Percentiles rank a stretch among this genome's conserved stretches.
These are phyloP conservation scores for Petrocephalus microphthalmus DNA, from an alignment of 2,113 vertebrate species.

Conservation along the genomic window DNA sequence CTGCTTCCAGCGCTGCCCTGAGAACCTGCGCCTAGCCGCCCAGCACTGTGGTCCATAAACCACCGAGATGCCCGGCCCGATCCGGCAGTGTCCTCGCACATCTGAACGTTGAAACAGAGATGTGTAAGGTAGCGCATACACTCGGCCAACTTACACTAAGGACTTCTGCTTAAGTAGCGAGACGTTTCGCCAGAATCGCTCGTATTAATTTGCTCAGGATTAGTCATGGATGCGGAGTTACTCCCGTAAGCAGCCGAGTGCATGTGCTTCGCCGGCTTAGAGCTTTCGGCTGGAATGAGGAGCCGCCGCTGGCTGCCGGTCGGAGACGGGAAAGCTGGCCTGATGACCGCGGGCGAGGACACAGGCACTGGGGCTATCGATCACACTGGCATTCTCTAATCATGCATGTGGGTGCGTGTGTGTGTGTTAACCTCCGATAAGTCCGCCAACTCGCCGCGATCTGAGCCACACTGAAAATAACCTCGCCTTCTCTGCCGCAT, in stretches of 20 bases:
- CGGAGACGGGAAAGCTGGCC: background rate
- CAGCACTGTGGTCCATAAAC: conserved; percentile 29
- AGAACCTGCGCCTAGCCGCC: background rate
- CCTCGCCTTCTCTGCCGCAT: background rate
- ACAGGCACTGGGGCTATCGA: background rate
- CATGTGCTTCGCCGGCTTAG: background rate
- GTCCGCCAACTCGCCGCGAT: background rate
- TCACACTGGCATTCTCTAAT: background rate
- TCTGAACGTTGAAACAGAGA: background rate
- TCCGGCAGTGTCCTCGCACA: background rate
- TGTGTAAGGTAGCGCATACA: background rate
- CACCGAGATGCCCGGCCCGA: conserved; percentile 8
- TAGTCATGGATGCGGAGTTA: conserved; percentile 7
- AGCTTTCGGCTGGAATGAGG: background rate
- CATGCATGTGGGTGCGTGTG: background rate
- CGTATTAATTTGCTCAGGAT: background rate
- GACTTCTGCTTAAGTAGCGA: background rate
- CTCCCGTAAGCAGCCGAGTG: background rate
- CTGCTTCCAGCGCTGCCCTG: conserved; percentile 18
- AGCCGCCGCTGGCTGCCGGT: background rate
- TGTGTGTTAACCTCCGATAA: background rate
- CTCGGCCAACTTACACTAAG: background rate
- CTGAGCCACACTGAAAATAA: background rate
- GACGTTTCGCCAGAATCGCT: background rate
- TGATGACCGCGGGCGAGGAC: background rate